A percentile compares a stretch with the other conserved stretches of the same genome.
phyloP scores from a whole-genome alignment of 2,888 invertebrate species.

The Mycalesis mineus region DNA sequence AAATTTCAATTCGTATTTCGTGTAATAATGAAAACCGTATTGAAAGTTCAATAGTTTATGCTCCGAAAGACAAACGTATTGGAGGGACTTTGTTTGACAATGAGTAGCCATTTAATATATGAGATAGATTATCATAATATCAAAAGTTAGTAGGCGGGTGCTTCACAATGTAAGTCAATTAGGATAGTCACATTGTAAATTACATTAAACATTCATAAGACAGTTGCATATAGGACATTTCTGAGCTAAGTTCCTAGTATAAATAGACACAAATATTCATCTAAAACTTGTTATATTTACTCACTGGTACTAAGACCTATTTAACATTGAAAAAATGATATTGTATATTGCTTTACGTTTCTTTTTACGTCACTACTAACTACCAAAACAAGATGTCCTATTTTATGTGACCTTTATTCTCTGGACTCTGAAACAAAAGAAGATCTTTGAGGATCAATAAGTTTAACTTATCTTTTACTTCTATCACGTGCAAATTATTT shows the following conservation, averaged over 20 bases:
- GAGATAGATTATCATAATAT: no score
- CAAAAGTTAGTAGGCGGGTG: no score
- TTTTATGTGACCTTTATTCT: slow-evolving; percentile 52
- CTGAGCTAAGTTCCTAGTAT: slow-evolving; percentile 28
- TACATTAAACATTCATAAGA: slow-evolving; percentile 26
- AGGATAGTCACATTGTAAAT: background rate
- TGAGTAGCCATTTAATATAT: no score
- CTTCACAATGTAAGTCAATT: no score
- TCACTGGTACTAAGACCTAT: slow-evolving; percentile 32
- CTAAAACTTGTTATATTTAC: slow-evolving; percentile 27
- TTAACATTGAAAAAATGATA: slow-evolving; percentile 41
- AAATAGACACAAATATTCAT: slow-evolving; percentile 31
- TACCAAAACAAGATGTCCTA: slow-evolving; percentile 21
- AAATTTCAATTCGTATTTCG: no score
- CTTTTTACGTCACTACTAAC: slow-evolving; percentile 27
- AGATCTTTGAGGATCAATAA: slow-evolving; percentile 13
- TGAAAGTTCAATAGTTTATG: no score
- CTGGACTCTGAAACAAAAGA: slow-evolving; percentile 63
- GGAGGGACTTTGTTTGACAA: no score
- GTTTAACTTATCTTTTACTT: background rate
- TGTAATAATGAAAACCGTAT: no score
- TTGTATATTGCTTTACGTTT: slow-evolving; percentile 56
- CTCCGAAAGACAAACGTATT: no score
- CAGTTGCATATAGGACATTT: slow-evolving; percentile 11
- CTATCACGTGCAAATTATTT: no score